Conservation (phyloP, 2,888 invertebrate species). For the Athripsodes cinereus region DNA sequence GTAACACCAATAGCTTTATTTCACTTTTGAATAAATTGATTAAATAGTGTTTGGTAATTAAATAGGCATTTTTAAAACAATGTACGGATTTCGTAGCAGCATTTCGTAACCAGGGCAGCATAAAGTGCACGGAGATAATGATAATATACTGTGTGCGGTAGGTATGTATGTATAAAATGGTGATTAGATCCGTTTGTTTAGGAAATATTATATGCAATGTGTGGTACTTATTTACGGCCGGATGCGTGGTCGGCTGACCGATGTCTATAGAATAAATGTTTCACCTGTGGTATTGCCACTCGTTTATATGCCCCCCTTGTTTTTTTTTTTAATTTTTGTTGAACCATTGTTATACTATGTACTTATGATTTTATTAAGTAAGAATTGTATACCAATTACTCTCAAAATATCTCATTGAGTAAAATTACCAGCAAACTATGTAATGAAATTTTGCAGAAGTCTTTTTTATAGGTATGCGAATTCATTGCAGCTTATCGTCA, state of each 20-base stretch:
- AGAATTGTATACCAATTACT: not conserved
- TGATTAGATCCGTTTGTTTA: not conserved
- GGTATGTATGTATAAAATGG: not conserved
- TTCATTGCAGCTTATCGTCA: too few species aligned
- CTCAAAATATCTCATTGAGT: too few species aligned
- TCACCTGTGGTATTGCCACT: not conserved
- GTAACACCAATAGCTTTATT: too few species aligned
- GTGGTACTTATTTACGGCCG: constrained; percentile 5
- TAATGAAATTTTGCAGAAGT: too few species aligned
- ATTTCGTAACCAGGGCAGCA: not conserved
- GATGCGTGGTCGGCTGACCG: constrained; percentile 21
- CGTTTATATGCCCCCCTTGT: constrained; percentile 21
- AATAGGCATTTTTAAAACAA: too few species aligned
- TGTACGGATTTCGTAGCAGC: not conserved
- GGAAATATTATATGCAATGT: not conserved
- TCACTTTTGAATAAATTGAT: too few species aligned
- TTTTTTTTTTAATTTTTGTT: constrained; percentile 21
- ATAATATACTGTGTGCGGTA: too few species aligned
- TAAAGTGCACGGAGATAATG: not conserved
- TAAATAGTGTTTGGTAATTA: not conserved
- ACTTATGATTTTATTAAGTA: not conserved
- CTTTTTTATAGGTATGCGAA: too few species aligned
- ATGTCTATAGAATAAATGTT: constrained; percentile 20
- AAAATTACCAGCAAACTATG: too few species aligned
- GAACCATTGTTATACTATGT: constrained; percentile 20